Percentiles rank a stretch among this genome's conserved stretches.
Evolutionary conservation across 2,113 vertebrate genomes (phyloP).

Genomic region (Peromyscus polionotus): DNA sequence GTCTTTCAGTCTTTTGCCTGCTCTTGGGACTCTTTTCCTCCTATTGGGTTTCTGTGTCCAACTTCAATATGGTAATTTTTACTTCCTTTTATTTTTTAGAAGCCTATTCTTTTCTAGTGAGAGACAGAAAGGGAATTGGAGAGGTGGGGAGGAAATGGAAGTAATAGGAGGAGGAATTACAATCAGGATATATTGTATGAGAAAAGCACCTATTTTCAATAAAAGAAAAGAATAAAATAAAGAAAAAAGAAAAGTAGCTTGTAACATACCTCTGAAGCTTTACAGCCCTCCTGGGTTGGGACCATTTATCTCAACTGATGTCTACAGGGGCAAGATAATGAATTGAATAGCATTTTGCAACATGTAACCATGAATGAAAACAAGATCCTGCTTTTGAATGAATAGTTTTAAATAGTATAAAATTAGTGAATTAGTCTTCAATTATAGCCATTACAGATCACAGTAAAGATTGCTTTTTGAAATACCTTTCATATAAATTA

Average conservation of each 20-base stretch:
- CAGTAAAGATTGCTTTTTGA: conserved; percentile 21
- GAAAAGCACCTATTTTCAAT: no score
- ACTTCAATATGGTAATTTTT: neutral
- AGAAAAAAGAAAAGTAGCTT: neutral
- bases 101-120: neutral
- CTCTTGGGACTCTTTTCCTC: neutral
- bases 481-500: conserved; percentile 20
- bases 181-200: no score
- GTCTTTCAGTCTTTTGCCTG: neutral
- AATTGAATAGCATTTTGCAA: conserved; percentile 37
- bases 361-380: neutral
- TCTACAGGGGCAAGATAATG: conserved; percentile 4
- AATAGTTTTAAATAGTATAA: neutral
- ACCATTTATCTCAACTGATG: conserved; percentile 14
- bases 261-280: conserved; percentile 15
- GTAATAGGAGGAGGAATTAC: no score
- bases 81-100: neutral
- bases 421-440: neutral
- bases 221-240: no score
- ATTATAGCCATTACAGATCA: neutral
- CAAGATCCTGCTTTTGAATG: neutral
- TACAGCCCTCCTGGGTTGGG: conserved; percentile 3
- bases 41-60: neutral
- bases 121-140: neutral
- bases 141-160: no score